phyloP scores from a whole-genome alignment of 2,113 vertebrate genomes.

The Nicator chloris region DNA sequence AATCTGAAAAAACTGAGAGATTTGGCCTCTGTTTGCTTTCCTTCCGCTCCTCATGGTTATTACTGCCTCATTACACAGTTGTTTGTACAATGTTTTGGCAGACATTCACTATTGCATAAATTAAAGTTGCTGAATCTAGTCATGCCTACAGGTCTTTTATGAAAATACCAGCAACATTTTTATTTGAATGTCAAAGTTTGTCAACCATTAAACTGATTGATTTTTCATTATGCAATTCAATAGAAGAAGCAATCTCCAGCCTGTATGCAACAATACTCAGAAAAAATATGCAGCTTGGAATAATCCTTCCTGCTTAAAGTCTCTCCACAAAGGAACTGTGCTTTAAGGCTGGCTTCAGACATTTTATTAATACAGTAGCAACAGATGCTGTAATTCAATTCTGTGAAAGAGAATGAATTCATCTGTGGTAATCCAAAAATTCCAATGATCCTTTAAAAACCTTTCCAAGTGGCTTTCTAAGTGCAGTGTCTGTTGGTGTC shows the following conservation, averaged over 20 bases:
- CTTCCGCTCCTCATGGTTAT: slow-evolving; percentile 44
- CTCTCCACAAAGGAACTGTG: not conserved
- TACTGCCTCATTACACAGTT: slow-evolving; percentile 70
- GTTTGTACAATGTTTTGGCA: slow-evolving; percentile 70
- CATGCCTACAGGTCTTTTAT: slow-evolving; percentile 75
- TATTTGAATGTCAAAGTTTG: slow-evolving; percentile 77
- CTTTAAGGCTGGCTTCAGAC: slow-evolving; percentile 38
- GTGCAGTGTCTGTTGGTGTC: not conserved
- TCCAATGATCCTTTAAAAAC: not conserved
- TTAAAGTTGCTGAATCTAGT: slow-evolving; percentile 67
- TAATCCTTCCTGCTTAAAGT: slow-evolving; percentile 54
- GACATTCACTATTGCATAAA: slow-evolving; percentile 72
- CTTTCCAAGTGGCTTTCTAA: not conserved
- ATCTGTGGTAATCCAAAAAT: not conserved
- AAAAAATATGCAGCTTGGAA: slow-evolving; percentile 41
- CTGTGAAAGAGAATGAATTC: slow-evolving; percentile 20
- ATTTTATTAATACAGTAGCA: slow-evolving; percentile 28
- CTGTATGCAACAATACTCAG: slow-evolving; percentile 64
- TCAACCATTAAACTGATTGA: slow-evolving; percentile 77
- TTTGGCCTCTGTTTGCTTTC: slow-evolving; percentile 22
- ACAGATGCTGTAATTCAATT: not conserved
- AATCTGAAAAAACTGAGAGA: slow-evolving; percentile 36
- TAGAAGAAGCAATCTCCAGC: slow-evolving; percentile 65
- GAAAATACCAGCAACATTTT: slow-evolving; percentile 74
- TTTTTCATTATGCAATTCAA: slow-evolving; percentile 76